A percentile compares a stretch with the other conserved stretches of the same genome.
Evolutionary conservation across 2,797 vertebrate genomes (phyloP).

Genomic region (Aphelocoma californica): DNA sequence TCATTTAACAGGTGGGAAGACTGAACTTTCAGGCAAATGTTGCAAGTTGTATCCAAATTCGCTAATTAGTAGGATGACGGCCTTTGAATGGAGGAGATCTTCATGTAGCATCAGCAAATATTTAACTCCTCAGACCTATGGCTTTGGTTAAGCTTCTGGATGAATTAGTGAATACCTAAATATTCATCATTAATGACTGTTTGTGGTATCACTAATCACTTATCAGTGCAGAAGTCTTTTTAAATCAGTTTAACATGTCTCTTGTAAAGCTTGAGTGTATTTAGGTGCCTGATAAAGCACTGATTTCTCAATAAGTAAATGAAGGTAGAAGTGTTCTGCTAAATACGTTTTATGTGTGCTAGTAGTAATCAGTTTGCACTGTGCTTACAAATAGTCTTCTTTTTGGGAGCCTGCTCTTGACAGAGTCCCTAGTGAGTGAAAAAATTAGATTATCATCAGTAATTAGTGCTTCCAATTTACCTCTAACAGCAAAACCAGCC

Average conservation of each 20-base stretch:
- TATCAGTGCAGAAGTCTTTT: background rate
- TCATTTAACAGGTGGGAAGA: background rate
- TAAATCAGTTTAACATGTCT: background rate
- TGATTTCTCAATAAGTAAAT: background rate
- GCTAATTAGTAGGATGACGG: background rate
- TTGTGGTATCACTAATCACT: background rate
- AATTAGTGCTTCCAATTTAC: background rate
- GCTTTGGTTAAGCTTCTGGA: background rate
- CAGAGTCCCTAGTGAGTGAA: background rate
- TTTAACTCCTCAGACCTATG: background rate
- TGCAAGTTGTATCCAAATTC: background rate
- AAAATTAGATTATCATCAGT: background rate
- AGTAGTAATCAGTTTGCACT: background rate
- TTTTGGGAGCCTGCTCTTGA: background rate
- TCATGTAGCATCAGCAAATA: background rate
- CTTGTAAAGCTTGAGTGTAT: background rate
- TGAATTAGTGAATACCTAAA: background rate
- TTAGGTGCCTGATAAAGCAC: background rate
- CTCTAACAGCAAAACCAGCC: background rate
- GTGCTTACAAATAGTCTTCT: background rate
- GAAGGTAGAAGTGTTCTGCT: background rate
- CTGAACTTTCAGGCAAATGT: background rate
- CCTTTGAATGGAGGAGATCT: background rate
- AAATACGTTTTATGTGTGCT: background rate
- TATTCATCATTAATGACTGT: background rate